Conservation (phyloP, 2,113 vertebrate species). For the Dasyprocta punctata region DNA sequence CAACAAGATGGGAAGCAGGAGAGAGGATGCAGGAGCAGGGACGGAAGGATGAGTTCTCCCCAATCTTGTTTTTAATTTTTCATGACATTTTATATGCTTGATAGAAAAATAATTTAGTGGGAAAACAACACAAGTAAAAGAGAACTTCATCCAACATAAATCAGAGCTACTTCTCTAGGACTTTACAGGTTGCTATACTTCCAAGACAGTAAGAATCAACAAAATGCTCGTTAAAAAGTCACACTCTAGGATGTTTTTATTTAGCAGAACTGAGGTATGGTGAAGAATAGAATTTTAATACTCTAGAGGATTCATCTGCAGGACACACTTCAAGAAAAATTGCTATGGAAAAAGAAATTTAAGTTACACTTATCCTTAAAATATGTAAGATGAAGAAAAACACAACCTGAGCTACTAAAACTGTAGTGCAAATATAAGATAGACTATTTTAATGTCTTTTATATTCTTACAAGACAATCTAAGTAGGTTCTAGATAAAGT, state of each 20-base stretch:
- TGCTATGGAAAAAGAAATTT: constrained; percentile 26
- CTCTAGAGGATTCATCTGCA: neutral
- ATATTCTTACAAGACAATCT: neutral
- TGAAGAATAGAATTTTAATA: neutral
- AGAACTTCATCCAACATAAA: neutral
- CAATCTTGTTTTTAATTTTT: constrained; percentile 59
- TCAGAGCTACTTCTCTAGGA: neutral
- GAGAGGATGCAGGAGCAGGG: neutral
- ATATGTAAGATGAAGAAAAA: neutral
- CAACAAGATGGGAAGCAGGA: constrained; percentile 32
- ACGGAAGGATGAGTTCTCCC: constrained; percentile 13
- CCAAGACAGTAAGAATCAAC: neutral
- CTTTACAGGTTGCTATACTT: neutral
- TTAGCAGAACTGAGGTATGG: neutral
- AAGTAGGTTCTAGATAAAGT: neutral
- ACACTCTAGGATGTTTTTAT: constrained; percentile 20
- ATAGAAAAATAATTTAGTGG: constrained; percentile 45
- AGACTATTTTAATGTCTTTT: neutral
- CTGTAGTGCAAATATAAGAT: neutral
- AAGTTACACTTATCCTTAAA: neutral
- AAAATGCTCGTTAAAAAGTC: neutral
- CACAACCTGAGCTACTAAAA: neutral
- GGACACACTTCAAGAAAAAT: neutral
- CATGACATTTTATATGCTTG: constrained; percentile 49
- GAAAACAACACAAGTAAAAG: constrained; percentile 8